A percentile compares a stretch with the other conserved stretches of the same genome.
These are phyloP conservation scores for Scylla paramamosain DNA, from an alignment of 1,140 invertebrate genomes.

Conservation along the genomic window DNA sequence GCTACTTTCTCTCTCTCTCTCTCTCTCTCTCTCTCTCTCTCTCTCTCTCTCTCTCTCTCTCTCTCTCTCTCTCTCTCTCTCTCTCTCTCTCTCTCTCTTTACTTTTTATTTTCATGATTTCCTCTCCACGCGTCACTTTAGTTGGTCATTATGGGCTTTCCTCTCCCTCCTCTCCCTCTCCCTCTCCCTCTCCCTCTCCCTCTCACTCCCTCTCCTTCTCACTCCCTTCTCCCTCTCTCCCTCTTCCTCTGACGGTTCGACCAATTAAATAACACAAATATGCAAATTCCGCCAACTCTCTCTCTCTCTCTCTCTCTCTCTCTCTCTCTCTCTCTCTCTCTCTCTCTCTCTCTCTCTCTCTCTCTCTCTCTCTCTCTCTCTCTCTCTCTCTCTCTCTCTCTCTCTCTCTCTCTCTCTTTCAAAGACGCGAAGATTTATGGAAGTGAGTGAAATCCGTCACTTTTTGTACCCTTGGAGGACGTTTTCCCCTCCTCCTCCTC, in stretches of 20 bases:
- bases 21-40: neutral
- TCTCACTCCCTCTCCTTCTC: neutral
- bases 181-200: neutral
- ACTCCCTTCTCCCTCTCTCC: neutral
- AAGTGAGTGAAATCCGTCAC: conserved; percentile 13
- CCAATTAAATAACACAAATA: conserved; percentile 17
- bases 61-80: neutral
- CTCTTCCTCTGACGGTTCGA: neutral
- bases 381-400: conserved; percentile 10
- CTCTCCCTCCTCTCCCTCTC: neutral
- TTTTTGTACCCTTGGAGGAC: neutral
- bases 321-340: conserved; percentile 10
- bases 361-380: neutral
- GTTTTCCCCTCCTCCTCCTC: neutral
- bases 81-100: neutral
- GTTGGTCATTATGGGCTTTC: neutral
- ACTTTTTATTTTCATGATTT: neutral
- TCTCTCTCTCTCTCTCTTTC: neutral
- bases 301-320: neutral
- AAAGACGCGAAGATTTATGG: neutral
- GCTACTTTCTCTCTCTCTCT: neutral
- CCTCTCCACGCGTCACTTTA: too few species aligned
- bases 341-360: neutral
- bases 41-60: neutral
- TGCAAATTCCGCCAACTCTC: neutral